Evolutionary conservation across 2,113 vertebrate genomes (phyloP), one percentile per base, ranked within the genome.

Genomic region (Leucopsar rothschildi): DNA sequence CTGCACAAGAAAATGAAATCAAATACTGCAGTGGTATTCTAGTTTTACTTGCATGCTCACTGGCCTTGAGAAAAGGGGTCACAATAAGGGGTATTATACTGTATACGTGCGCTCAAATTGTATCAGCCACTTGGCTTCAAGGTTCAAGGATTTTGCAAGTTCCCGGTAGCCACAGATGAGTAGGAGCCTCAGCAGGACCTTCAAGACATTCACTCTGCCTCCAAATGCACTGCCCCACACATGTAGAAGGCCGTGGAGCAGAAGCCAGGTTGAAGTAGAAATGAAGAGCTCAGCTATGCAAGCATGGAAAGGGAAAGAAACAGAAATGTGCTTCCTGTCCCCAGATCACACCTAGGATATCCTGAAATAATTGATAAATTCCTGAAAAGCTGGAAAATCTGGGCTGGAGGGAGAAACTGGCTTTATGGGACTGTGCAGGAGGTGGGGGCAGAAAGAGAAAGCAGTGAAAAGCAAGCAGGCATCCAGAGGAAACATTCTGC

Each of bases 161-260:
- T 84, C 11, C n/a, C 57, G 37, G 29, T 7, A n/a, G 55, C 80
- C 22, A 37, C 27, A 39, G n/a, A 10, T 47, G 28, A 14, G 10
- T 2, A 31, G 29, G 49, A 77, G 18, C 16, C 33, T 83, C 73
- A 19, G 15, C 28, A n/a, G 47, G 37, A 66, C 31, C 27, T 50
- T 33, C 2, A 1, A n/a, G 52, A 27, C 20, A 33, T 15, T 40
- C 5, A 2, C 10, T 70, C 11, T 57, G 27, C 45, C 17, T 82
- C 56, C 45, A 37, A 8, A 52, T 1, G 0, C 0, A 3, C 37
- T 35, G 19, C 5, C 8, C 5, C 14, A 18, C 15, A 6, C 17
- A 5, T 0, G 2, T 19, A 31, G 33, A 53, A 44, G 22, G 37
- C 31, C 8, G 9, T 40, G 33, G 33, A 64, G 33, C 21, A 77